Evolutionary conservation across 2,888 invertebrate genomes (phyloP).

Genomic region (Hemicrepidius hirtus): DNA sequence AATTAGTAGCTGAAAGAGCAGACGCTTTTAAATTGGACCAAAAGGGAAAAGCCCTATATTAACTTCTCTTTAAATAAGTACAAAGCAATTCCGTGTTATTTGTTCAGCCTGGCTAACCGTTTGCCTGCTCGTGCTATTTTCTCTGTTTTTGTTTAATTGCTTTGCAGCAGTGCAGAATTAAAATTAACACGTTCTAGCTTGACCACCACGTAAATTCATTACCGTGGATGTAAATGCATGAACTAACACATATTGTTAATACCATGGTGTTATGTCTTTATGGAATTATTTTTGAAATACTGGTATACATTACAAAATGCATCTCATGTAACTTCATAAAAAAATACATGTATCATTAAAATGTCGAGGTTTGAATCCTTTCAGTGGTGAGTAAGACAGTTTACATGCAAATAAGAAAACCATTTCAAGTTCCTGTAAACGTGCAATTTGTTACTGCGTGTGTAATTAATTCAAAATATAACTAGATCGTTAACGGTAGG

Average conservation of each 20-base stretch:
- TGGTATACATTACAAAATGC: too few species aligned
- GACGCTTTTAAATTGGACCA: conserved; percentile 30
- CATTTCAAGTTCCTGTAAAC: neutral
- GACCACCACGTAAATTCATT: conserved; percentile 31
- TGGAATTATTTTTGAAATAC: neutral
- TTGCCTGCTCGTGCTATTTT: conserved; percentile 20
- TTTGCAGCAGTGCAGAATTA: conserved; percentile 24
- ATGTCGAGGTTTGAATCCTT: too few species aligned
- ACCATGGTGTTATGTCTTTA: neutral
- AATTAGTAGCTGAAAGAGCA: conserved; percentile 30
- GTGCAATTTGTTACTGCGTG: neutral
- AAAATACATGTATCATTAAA: too few species aligned
- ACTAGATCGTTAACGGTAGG: neutral
- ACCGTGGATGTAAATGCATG: conserved; percentile 16
- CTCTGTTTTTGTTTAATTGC: conserved; percentile 40
- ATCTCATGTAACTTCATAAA: too few species aligned
- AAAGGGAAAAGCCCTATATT: conserved; percentile 40
- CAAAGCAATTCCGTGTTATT: conserved; percentile 41
- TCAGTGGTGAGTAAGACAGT: too few species aligned
- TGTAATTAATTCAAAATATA: conserved; percentile 2
- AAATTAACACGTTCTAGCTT: conserved; percentile 32
- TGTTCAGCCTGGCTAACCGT: conserved; percentile 35
- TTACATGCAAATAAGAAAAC: neutral
- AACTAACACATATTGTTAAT: conserved; percentile 6
- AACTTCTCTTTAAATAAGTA: conserved; percentile 40